Evolutionary conservation across 2,113 vertebrate species (phyloP), one percentile per base, ranked within the genome.

Genomic region (Cyprinodon tularosa): DNA sequence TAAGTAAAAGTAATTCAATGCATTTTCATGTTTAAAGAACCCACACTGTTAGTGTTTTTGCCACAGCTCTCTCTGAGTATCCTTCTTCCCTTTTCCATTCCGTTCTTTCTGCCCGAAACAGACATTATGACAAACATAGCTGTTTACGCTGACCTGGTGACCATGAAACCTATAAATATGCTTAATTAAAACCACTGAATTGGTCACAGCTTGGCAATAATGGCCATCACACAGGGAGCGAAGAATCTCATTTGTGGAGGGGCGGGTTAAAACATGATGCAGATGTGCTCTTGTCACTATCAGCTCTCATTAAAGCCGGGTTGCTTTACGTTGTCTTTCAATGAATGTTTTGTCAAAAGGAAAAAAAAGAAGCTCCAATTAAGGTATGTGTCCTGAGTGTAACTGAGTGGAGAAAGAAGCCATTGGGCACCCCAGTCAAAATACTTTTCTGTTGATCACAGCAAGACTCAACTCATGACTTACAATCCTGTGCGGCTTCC

Each of bases 181-280:
- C 90, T 92, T 93, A 93, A 93, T 92, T 93, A 91, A 93, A 93
- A 92, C 83, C 70, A 72, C 57, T 68, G 88, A 93, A 91, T 92
- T 87, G 91, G 90, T 90, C 91, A 91, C 92, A 91, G 91, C 86
- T 93, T 91, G 91, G 90, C 92, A 90, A 92, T 91, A 92, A 93
- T 90, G 82, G 90, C 86, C 66, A 84, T 92, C 89, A 90, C 88
- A 86, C 78, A 13, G 87, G 85, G 88, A 90, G 91, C 82, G 71
- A 75, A 86, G 89, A 74, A 82, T 85, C 90, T 91, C 89, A 88
- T 93, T 93, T 92, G 86, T 88, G 89, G 72, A 86, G 69, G 87
- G 89, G 81, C 17, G 50, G 50, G 50, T 7, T 84, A 86, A 83
- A 91, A 89, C 89, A 88, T 85, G 89, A 91, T 91, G 90, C 91